Conservation (phyloP, 1,140 invertebrate species). For the Polypedilum pembai region DNA sequence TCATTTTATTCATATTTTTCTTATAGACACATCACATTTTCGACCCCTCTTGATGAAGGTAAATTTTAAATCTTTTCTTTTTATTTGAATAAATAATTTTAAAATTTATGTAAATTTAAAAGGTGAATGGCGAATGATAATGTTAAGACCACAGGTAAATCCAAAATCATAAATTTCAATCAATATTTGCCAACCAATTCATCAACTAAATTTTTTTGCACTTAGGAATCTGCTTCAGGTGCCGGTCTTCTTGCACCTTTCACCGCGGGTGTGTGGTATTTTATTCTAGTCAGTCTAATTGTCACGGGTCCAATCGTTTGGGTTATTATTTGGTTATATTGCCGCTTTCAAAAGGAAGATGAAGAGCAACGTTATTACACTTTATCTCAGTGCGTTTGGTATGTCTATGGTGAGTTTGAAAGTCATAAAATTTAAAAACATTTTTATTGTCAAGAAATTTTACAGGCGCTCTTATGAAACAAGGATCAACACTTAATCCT, state of each 20-base stretch:
- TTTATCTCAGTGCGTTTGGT: constrained; percentile 68
- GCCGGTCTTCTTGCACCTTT: constrained; percentile 76
- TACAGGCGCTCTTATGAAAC: constrained; percentile 64
- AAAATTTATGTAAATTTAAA: too few relatives aligned
- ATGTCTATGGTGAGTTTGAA: constrained; percentile 58
- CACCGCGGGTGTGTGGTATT: constrained; percentile 64
- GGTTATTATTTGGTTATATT: constrained; percentile 57
- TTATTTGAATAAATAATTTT: too few relatives aligned
- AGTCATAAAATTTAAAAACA: not conserved
- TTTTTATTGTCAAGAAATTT: not conserved
- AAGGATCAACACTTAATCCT: constrained; percentile 71
- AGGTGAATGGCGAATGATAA: constrained; percentile 64
- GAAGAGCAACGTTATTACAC: constrained; percentile 51
- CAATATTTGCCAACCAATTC: too few relatives aligned
- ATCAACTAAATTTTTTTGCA: not conserved
- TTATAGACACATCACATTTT: constrained; percentile 23
- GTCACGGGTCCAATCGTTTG: constrained; percentile 71
- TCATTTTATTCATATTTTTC: not conserved
- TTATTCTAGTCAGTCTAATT: constrained; percentile 63
- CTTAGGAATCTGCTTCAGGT: constrained; percentile 64
- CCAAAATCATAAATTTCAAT: not conserved
- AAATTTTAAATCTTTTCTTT: too few relatives aligned
- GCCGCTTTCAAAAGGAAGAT: constrained; percentile 47
- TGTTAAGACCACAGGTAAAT: constrained; percentile 58
- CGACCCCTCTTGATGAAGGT: constrained; percentile 53